Percentiles rank a stretch among this genome's conserved stretches.
Evolutionary conservation across 2,113 vertebrate species (phyloP).

Genomic region (Pleuronectes platessa): DNA sequence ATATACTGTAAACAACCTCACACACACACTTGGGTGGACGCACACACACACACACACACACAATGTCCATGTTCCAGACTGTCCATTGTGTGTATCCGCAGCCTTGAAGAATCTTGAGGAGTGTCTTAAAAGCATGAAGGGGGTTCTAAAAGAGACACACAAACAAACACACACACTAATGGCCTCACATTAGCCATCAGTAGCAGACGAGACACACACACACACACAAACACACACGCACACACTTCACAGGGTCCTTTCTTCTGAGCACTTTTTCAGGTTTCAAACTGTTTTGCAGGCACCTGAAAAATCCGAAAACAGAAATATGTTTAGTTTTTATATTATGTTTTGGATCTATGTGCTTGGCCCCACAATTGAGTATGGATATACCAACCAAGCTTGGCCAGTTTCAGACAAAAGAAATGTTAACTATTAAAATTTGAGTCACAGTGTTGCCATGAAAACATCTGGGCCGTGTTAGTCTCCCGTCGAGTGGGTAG

Average conservation of each 20-base stretch:
- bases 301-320: neutral
- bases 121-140: conserved; percentile 84
- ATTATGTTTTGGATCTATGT: neutral
- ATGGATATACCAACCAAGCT: too few species aligned
- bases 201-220: conserved; percentile 40
- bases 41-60: conserved; percentile 21
- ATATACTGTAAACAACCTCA: conserved; percentile 56
- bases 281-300: conserved; percentile 21
- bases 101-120: conserved; percentile 83
- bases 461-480: too few species aligned
- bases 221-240: conserved; percentile 42
- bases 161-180: conserved; percentile 73
- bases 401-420: too few species aligned
- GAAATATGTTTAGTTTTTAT: neutral
- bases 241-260: conserved; percentile 53
- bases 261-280: conserved; percentile 40
- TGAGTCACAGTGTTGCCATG: too few species aligned
- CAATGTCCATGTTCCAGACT: conserved; percentile 56
- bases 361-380: too few species aligned
- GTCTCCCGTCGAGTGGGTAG: too few species aligned
- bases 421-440: too few species aligned
- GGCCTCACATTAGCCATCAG: conserved; percentile 70
- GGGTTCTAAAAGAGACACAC: conserved; percentile 68
- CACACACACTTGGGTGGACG: conserved; percentile 17
- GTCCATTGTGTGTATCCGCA: conserved; percentile 75